Conservation (phyloP, 92 coral and sea anemone species). For the Epizoanthus rinbou region DNA sequence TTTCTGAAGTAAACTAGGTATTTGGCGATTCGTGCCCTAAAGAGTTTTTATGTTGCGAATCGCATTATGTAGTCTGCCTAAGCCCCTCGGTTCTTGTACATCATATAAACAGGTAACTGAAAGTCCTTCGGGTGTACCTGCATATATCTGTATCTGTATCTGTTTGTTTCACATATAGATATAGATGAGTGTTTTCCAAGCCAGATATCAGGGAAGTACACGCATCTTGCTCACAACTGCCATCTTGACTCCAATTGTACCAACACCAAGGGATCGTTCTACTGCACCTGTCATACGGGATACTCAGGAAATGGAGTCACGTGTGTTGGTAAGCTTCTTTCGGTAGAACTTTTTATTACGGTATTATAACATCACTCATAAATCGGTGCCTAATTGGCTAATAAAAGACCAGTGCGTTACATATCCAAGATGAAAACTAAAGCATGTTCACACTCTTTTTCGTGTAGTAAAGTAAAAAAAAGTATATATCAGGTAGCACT, state of each 20-base stretch:
- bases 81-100: neutral
- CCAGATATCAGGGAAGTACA: neutral
- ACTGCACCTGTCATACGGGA: slow-evolving; percentile 87
- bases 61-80: neutral
- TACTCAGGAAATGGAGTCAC: slow-evolving; percentile 90
- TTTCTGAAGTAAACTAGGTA: no score
- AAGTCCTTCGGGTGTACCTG: neutral
- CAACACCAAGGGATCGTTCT: slow-evolving; percentile 91
- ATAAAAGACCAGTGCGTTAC: no score
- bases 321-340: slow-evolving; percentile 67
- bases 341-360: neutral
- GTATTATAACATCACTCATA: neutral
- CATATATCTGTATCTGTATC: neutral
- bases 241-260: slow-evolving; percentile 81
- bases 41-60: no score
- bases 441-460: no score
- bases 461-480: no score
- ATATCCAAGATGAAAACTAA: no score
- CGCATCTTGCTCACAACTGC: slow-evolving; percentile 51
- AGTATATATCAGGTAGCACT: no score
- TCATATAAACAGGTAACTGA: neutral
- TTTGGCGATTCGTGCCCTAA: no score
- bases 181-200: neutral
- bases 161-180: neutral
- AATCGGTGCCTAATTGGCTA: no score